These are phyloP conservation scores for Dynastes grantii DNA, from an alignment of 2,888 invertebrate species.

Conservation along the genomic window DNA sequence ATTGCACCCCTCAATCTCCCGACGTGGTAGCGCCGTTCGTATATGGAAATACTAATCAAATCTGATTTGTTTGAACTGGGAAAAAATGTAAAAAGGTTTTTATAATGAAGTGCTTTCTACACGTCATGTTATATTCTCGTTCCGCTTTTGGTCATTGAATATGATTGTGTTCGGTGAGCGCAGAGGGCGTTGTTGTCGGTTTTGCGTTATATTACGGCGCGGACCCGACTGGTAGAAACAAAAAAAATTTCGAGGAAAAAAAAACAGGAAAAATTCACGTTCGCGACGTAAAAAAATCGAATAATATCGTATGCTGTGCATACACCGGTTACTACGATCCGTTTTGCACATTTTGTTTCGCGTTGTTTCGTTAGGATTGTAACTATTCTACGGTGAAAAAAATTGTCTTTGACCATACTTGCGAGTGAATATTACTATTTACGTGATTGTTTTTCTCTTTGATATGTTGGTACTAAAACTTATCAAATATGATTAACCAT, in stretches of 20 bases:
- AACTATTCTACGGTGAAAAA: too few relatives aligned
- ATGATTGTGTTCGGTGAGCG: conserved; percentile 49
- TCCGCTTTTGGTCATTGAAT: conserved; percentile 60
- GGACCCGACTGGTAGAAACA: neutral
- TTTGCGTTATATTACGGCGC: neutral
- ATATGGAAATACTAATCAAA: conserved; percentile 66
- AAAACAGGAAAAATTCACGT: neutral
- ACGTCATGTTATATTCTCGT: conserved; percentile 65
- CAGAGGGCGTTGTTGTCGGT: neutral
- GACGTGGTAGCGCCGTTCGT: conserved; percentile 52
- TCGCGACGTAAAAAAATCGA: neutral
- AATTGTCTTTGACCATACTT: too few relatives aligned
- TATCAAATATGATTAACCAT: too few relatives aligned
- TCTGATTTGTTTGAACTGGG: conserved; percentile 67
- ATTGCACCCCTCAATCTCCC: conserved; percentile 46
- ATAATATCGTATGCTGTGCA: too few relatives aligned
- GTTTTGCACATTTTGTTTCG: too few relatives aligned
- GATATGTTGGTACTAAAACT: too few relatives aligned
- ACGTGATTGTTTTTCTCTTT: too few relatives aligned
- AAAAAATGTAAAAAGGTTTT: conserved; percentile 67
- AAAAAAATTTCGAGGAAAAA: neutral
- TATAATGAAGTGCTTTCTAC: conserved; percentile 68
- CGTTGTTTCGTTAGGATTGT: too few relatives aligned
- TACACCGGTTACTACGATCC: too few relatives aligned
- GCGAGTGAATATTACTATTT: too few relatives aligned